Percentiles rank a stretch among this genome's conserved stretches.
Conservation (phyloP, 2,888 invertebrate species). For the Rhamnusium bicolor region DNA sequence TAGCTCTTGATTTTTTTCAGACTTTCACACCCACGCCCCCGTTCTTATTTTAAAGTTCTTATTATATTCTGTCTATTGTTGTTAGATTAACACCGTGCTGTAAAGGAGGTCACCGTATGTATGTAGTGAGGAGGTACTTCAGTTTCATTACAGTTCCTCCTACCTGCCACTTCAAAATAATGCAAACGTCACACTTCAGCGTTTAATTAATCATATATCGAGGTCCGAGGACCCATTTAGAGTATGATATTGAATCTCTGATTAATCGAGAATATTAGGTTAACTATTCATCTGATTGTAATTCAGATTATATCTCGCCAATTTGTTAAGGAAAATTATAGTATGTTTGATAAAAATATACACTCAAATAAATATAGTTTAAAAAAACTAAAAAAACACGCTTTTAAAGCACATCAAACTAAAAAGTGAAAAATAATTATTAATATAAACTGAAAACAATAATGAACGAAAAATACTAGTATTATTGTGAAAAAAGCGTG, state of each 20-base stretch:
- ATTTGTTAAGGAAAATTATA: no score
- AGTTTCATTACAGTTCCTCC: not conserved
- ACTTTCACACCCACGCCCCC: slow-evolving; percentile 56
- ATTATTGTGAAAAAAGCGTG: no score
- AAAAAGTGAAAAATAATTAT: no score
- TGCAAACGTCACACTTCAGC: not conserved
- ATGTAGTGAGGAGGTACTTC: slow-evolving; percentile 1
- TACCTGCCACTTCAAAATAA: slow-evolving; percentile 9
- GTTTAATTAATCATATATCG: not conserved
- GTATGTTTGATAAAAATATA: no score
- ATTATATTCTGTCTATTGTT: slow-evolving; percentile 55
- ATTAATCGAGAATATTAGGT: not conserved
- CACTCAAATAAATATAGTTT: no score
- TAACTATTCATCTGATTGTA: not conserved
- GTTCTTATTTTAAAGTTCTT: slow-evolving; percentile 44
- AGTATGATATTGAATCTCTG: not conserved
- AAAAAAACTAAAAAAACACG: no score
- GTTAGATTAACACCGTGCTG: slow-evolving; percentile 38
- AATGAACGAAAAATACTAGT: no score
- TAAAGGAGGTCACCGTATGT: slow-evolving; percentile 48
- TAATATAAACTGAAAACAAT: no score
- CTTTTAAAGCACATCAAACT: no score
- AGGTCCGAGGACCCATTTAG: not conserved
- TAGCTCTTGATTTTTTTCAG: slow-evolving; percentile 41
- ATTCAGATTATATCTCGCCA: not conserved